Percentiles rank a stretch among this genome's conserved stretches.
Evolutionary conservation across 2,888 invertebrate species (phyloP).

Genomic region (Polymixis lichenea): DNA sequence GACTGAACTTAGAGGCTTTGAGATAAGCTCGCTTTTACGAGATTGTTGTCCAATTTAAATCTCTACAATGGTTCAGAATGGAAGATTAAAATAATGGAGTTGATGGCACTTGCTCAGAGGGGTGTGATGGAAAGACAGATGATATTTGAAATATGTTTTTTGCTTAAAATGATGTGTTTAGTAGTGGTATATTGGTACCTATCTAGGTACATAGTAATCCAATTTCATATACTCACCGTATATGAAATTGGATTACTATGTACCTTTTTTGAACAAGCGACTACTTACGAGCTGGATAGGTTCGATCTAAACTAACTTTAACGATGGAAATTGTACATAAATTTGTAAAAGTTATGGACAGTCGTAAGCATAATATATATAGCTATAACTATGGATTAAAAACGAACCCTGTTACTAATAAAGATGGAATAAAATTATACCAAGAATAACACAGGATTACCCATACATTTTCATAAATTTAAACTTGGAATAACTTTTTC

Average conservation of each 20-base stretch:
- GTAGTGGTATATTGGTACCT: not conserved
- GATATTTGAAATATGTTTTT: not conserved
- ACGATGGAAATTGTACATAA: not conserved
- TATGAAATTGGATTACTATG: not conserved
- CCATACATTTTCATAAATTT: too few relatives aligned
- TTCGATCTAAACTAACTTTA: not conserved
- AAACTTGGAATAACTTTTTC: too few relatives aligned
- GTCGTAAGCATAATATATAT: too few relatives aligned
- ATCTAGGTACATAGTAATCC: too few relatives aligned
- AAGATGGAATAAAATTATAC: too few relatives aligned
- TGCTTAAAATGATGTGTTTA: slow-evolving; percentile 20
- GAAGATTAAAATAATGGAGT: slow-evolving; percentile 57
- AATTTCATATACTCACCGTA: too few relatives aligned
- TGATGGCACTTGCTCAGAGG: slow-evolving; percentile 49
- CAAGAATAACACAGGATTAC: too few relatives aligned
- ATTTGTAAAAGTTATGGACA: not conserved
- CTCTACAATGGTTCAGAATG: slow-evolving; percentile 47
- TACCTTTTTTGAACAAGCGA: not conserved
- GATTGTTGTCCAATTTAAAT: slow-evolving; percentile 65
- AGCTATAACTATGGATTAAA: too few relatives aligned
- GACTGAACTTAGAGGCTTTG: slow-evolving; percentile 61
- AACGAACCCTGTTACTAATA: too few relatives aligned
- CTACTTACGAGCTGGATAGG: not conserved
- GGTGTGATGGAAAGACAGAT: slow-evolving; percentile 18
- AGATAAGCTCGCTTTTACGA: slow-evolving; percentile 66